Conservation (phyloP, 2,797 vertebrate genomes). For the Dendrocincla tyrannina region DNA sequence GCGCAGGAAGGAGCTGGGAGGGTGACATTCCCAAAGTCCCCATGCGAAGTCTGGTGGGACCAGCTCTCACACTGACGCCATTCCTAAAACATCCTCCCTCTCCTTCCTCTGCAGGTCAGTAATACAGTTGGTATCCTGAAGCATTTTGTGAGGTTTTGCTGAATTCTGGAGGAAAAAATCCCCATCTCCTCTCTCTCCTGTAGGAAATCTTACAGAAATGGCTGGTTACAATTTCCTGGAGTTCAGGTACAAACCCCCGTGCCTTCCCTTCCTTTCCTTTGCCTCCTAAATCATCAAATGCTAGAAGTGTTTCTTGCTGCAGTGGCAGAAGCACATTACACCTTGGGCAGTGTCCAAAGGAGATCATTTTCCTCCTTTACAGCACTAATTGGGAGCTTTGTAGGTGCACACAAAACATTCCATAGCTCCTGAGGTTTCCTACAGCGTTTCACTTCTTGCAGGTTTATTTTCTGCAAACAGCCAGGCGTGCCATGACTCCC, state of each 20-base stretch:
- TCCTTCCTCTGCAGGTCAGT: neutral
- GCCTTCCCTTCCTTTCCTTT: neutral
- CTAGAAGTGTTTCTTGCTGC: neutral
- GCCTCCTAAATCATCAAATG: neutral
- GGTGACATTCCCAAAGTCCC: neutral
- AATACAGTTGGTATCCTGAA: neutral
- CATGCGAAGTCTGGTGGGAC: neutral
- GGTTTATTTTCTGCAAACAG: slow-evolving; percentile 35
- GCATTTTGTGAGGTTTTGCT: neutral
- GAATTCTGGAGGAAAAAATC: neutral
- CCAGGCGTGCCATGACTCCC: neutral
- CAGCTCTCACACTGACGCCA: neutral
- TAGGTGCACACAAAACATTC: slow-evolving; percentile 63
- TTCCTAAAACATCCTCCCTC: neutral
- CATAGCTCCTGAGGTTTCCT: slow-evolving; percentile 55
- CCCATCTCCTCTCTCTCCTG: neutral
- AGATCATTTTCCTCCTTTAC: slow-evolving; percentile 59
- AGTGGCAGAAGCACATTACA: neutral
- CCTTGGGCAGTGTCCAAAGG: slow-evolving; percentile 49
- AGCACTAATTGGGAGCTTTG: slow-evolving; percentile 63
- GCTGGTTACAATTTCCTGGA: neutral
- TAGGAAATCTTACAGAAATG: neutral
- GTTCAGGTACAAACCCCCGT: neutral
- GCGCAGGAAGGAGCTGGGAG: neutral
- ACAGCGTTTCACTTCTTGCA: neutral